Conservation (phyloP, 2,888 invertebrate genomes). For the Campoletis raptor region DNA sequence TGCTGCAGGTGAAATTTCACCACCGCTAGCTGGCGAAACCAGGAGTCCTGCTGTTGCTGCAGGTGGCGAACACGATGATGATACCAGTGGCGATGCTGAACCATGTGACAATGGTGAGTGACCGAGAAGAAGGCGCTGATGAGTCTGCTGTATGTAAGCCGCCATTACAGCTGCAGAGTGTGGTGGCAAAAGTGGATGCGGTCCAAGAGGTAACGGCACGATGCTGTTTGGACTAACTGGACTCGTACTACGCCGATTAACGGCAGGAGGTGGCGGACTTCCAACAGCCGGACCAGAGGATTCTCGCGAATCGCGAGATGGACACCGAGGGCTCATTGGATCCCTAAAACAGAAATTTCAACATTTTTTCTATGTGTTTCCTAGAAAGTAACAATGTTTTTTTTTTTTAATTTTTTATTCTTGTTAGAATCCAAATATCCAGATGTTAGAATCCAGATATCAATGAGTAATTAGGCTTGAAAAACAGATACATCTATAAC, state of each 20-base stretch:
- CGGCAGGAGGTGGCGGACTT: slow-evolving; percentile 88
- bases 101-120: slow-evolving; percentile 86
- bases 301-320: slow-evolving; percentile 91
- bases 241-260: slow-evolving; percentile 85
- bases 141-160: slow-evolving; percentile 91
- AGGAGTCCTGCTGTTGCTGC: slow-evolving; percentile 85
- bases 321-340: slow-evolving; percentile 91
- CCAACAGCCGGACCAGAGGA: slow-evolving; percentile 89
- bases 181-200: slow-evolving; percentile 89
- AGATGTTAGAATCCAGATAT: not conserved
- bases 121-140: slow-evolving; percentile 91
- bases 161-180: slow-evolving; percentile 93
- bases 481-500: not conserved
- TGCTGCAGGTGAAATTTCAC: slow-evolving; percentile 83
- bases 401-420: not conserved
- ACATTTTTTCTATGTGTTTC: slow-evolving; percentile 49
- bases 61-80: slow-evolving; percentile 89
- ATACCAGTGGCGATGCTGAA: slow-evolving; percentile 89
- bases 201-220: slow-evolving; percentile 88
- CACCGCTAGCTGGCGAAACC: slow-evolving; percentile 87
- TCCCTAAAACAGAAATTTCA: slow-evolving; percentile 89
- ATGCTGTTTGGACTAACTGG: slow-evolving; percentile 89
- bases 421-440: not conserved
- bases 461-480: not conserved
- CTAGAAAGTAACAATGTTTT: not conserved